These are phyloP conservation scores for Brevimyrus niger DNA, from an alignment of 2,113 vertebrate species.

Conservation along the genomic window DNA sequence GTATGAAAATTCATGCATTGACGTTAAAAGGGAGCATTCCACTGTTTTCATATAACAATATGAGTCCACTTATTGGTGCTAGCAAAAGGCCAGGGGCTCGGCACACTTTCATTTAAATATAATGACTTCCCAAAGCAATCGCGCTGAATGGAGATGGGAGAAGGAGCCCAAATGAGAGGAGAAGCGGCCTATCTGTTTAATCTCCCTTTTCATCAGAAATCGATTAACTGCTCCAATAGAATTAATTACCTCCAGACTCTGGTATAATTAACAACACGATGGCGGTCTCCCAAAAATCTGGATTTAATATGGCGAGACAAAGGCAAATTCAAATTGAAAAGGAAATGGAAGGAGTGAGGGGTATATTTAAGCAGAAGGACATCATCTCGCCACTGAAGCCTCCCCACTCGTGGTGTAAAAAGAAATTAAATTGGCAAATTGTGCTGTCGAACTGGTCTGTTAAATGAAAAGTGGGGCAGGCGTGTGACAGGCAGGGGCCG, in stretches of 20 bases:
- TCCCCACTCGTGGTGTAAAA: not conserved
- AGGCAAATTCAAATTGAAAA: slow-evolving; percentile 72
- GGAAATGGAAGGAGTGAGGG: slow-evolving; percentile 60
- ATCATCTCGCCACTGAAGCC: not conserved
- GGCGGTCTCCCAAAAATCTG: slow-evolving; percentile 72
- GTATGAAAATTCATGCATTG: not conserved
- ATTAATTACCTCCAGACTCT: slow-evolving; percentile 73
- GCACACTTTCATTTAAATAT: slow-evolving; percentile 54
- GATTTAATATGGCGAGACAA: slow-evolving; percentile 73
- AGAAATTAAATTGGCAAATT: not conserved
- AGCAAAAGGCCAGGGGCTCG: slow-evolving; percentile 45
- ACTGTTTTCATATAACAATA: slow-evolving; percentile 24
- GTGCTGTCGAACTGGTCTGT: not conserved
- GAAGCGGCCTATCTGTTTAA: slow-evolving; percentile 72
- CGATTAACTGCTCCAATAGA: slow-evolving; percentile 78
- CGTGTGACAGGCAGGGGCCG: not conserved
- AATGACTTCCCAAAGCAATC: slow-evolving; percentile 55
- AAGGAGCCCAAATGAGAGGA: slow-evolving; percentile 61
- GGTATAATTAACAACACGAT: slow-evolving; percentile 73
- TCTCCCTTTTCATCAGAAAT: slow-evolving; percentile 80
- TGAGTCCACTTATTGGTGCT: slow-evolving; percentile 47
- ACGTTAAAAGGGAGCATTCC: not conserved
- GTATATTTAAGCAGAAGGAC: slow-evolving; percentile 18
- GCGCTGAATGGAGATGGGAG: slow-evolving; percentile 55
- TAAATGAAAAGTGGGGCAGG: not conserved